Conservation (phyloP, 2,888 invertebrate species). For the Caenorhabditis uteleia region DNA sequence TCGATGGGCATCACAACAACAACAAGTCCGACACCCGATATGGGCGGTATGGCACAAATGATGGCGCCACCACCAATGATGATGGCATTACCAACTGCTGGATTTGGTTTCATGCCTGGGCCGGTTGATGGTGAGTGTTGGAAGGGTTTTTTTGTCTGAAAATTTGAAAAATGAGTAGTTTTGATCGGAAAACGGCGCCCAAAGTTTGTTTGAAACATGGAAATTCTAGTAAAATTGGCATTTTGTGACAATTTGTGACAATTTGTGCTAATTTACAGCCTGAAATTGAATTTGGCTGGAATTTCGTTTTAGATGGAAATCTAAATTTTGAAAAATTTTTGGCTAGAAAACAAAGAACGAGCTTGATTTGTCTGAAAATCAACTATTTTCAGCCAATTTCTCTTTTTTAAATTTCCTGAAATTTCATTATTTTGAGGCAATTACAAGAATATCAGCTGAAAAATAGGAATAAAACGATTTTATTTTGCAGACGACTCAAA, state of each 20-base stretch:
- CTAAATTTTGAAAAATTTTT: too few species aligned
- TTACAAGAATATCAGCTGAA: background rate
- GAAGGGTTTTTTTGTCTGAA: background rate
- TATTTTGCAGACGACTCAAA: slow-evolving; percentile 40
- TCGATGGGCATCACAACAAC: slow-evolving; percentile 12
- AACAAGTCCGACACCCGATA: slow-evolving; percentile 4
- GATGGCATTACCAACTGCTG: slow-evolving; percentile 19
- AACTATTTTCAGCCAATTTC: too few species aligned
- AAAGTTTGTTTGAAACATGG: background rate
- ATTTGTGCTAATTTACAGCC: background rate
- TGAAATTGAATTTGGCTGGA: background rate
- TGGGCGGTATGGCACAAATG: background rate
- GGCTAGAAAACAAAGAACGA: too few species aligned
- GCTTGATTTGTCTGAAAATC: too few species aligned
- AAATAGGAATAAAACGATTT: background rate
- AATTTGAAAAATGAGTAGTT: background rate
- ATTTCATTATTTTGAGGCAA: too few species aligned
- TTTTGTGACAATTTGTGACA: background rate
- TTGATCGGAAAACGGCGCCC: background rate
- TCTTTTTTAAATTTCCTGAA: too few species aligned
- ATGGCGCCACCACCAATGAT: slow-evolving; percentile 22
- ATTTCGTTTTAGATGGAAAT: background rate
- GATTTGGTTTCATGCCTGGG: slow-evolving; percentile 33
- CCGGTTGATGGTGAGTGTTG: slow-evolving; percentile 18
- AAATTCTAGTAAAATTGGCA: background rate